A percentile compares a stretch with the other conserved stretches of the same genome.
These are phyloP conservation scores for Cheirogaleus medius DNA, from an alignment of 2,113 vertebrate genomes.

Conservation along the genomic window DNA sequence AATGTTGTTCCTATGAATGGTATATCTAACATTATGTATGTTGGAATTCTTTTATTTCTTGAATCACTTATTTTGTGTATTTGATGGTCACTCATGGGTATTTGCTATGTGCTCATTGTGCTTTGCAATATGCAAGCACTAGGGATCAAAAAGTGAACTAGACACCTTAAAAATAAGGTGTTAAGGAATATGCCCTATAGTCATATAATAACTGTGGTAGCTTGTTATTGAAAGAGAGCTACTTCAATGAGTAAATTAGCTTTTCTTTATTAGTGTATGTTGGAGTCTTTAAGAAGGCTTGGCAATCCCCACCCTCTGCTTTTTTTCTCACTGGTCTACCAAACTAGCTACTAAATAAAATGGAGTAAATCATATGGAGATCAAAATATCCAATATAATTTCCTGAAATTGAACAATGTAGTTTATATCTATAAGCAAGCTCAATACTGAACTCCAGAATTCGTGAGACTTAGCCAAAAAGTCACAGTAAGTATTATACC, in stretches of 20 bases:
- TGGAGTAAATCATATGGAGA: not conserved
- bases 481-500: not conserved
- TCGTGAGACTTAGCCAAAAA: not conserved
- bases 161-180: not conserved
- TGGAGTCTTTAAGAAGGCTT: not conserved
- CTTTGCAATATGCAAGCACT: not conserved
- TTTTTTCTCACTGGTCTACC: not conserved
- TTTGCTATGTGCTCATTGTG: not conserved
- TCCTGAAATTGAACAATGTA: not conserved
- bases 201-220: not conserved
- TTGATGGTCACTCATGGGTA: not conserved
- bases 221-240: not conserved
- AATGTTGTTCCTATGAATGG: not conserved
- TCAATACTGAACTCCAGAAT: not conserved
- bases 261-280: not conserved
- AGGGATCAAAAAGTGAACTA: not conserved
- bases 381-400: not conserved
- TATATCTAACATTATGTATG: not conserved
- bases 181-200: not conserved
- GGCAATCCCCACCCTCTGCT: not conserved
- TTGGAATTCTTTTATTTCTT: not conserved
- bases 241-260: constrained; percentile 4
- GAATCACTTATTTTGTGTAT: not conserved
- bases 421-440: not conserved
- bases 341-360: not conserved